These are phyloP conservation scores for Gonatopus flavifemur DNA, from an alignment of 1,140 invertebrate genomes.

Conservation along the genomic window DNA sequence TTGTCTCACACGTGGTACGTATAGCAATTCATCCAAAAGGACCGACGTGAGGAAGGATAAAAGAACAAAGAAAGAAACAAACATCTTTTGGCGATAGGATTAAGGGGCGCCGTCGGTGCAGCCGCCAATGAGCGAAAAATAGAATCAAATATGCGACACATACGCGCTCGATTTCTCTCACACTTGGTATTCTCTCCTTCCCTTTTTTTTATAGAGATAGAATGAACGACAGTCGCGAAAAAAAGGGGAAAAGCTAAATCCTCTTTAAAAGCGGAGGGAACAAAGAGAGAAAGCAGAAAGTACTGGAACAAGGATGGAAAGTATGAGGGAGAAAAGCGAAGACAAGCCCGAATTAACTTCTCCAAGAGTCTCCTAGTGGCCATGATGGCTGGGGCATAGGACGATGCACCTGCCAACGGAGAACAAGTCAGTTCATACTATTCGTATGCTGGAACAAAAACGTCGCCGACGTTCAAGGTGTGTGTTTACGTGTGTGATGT, in stretches of 20 bases:
- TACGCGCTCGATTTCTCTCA: no score
- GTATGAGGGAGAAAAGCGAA: slow-evolving; percentile 22
- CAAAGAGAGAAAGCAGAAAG: slow-evolving; percentile 5
- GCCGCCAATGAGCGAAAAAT: slow-evolving; percentile 41
- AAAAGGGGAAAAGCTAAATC: no score
- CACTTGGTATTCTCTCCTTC: no score
- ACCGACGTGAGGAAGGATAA: no score
- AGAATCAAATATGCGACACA: slow-evolving; percentile 39
- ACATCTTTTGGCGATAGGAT: slow-evolving; percentile 6
- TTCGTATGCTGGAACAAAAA: no score
- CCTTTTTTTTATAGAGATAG: neutral
- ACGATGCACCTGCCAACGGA: slow-evolving; percentile 32
- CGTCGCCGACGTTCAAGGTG: no score
- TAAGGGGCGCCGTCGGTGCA: slow-evolving; percentile 7
- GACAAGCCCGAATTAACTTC: slow-evolving; percentile 48
- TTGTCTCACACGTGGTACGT: no score
- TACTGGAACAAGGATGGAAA: neutral
- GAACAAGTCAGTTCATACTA: no score
- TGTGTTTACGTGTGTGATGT: no score
- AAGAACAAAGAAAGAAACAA: neutral
- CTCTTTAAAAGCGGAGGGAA: no score
- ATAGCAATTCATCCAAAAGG: no score
- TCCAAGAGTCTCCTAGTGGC: slow-evolving; percentile 19
- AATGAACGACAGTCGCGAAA: slow-evolving; percentile 1
- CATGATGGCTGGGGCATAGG: no score